Percentiles rank a stretch among this genome's conserved stretches.
These are phyloP conservation scores for Reticulitermes speratus DNA, from an alignment of 1,140 invertebrate species.

Conservation along the genomic window DNA sequence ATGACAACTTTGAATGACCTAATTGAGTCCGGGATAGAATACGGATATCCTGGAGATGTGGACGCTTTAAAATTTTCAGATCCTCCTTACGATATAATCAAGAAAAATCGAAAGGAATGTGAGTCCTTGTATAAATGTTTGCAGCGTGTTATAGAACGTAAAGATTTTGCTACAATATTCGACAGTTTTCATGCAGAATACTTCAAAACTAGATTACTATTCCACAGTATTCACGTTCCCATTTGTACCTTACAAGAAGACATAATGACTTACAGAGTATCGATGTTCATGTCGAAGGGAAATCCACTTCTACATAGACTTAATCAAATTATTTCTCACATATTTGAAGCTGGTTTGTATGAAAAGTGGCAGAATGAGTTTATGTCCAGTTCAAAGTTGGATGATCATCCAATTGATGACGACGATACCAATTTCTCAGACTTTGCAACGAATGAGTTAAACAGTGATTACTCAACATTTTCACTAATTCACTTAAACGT, in stretches of 20 bases:
- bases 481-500: not conserved
- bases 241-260: not conserved
- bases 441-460: not conserved
- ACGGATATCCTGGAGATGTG: not conserved
- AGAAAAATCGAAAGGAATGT: not conserved
- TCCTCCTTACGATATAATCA: not conserved
- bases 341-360: not conserved
- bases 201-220: not conserved
- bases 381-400: not conserved
- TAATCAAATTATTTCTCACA: not conserved
- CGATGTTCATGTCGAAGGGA: not conserved
- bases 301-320: not conserved
- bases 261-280: not conserved
- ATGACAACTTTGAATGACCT: not conserved
- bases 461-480: not conserved
- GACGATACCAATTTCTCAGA: not conserved
- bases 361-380: not conserved
- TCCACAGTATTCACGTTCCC: not conserved
- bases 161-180: not conserved
- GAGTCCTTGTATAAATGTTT: not conserved
- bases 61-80: too few relatives aligned
- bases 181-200: not conserved
- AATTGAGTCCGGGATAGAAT: not conserved
- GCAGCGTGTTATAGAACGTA: not conserved
- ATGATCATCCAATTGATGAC: not conserved